Evolutionary conservation across 2,113 vertebrate genomes (phyloP).

Genomic region (Coptodon rendalli): DNA sequence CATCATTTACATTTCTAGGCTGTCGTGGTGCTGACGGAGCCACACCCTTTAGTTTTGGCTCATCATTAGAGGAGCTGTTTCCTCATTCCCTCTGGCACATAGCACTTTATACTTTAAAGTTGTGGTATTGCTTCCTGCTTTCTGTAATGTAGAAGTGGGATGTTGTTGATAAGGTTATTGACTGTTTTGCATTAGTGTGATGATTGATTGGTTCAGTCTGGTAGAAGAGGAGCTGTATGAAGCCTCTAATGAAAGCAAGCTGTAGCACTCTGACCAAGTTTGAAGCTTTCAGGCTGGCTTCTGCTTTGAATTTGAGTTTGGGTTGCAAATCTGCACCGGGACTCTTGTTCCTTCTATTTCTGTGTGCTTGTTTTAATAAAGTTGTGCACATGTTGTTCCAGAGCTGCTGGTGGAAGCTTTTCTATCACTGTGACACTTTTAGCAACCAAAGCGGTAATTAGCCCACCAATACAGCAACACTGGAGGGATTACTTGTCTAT

Average conservation of each 20-base stretch:
- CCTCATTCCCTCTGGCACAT: not conserved
- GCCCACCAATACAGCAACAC: conserved; percentile 16
- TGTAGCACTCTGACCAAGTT: not conserved
- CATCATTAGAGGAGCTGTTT: not conserved
- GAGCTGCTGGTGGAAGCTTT: not conserved
- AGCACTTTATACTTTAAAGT: not conserved
- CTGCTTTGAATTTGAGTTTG: conserved; percentile 62
- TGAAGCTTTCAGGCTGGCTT: not conserved
- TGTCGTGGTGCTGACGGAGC: not conserved
- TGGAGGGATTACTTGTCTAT: conserved; percentile 44
- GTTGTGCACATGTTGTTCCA: not conserved
- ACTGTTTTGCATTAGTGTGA: not conserved
- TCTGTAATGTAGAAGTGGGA: not conserved
- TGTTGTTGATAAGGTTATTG: not conserved
- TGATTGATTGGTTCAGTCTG: not conserved
- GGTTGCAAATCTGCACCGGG: conserved; percentile 44
- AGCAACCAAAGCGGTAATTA: conserved; percentile 55
- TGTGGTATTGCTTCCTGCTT: not conserved
- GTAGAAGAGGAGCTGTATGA: not conserved
- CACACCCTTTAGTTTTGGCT: not conserved
- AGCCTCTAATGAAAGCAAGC: not conserved
- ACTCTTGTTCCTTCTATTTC: not conserved
- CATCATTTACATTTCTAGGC: not conserved
- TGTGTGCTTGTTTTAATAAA: not conserved
- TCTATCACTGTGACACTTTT: conserved; percentile 9